Conservation (phyloP, 2,888 invertebrate genomes). For the Polydrusus cervinus region DNA sequence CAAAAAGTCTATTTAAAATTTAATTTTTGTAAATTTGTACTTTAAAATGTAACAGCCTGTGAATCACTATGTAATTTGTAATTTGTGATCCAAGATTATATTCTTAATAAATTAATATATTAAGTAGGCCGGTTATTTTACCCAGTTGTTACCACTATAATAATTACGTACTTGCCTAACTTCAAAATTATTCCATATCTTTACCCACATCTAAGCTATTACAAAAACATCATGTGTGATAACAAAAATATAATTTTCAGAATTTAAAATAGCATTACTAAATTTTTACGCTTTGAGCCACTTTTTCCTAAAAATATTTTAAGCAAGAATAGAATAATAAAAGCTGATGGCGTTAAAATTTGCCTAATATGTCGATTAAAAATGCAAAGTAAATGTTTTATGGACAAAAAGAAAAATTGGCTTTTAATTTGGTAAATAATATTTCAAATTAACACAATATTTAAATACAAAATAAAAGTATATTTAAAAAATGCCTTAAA, state of each 20-base stretch:
- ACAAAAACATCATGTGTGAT: slow-evolving; percentile 3
- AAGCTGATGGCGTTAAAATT: background rate
- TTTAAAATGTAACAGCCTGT: background rate
- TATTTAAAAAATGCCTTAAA: no score
- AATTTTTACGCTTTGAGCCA: background rate
- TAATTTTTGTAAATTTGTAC: no score
- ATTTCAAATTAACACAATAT: background rate
- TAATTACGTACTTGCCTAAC: background rate
- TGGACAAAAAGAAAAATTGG: background rate
- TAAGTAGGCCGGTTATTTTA: slow-evolving; percentile 5
- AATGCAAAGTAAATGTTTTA: background rate
- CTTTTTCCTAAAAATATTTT: background rate
- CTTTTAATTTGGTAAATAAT: background rate
- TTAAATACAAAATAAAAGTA: background rate
- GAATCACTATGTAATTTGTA: background rate
- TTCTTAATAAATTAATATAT: slow-evolving; percentile 16
- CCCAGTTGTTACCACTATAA: background rate
- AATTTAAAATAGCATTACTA: slow-evolving; percentile 9
- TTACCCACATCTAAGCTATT: slow-evolving; percentile 5
- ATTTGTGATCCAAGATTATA: slow-evolving; percentile 9
- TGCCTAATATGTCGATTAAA: background rate
- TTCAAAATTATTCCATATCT: background rate
- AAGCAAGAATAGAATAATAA: background rate
- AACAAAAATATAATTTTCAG: slow-evolving; percentile 9
- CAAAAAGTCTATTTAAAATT: background rate